Conservation (phyloP, 2,888 invertebrate species). For the Patella caerulea region DNA sequence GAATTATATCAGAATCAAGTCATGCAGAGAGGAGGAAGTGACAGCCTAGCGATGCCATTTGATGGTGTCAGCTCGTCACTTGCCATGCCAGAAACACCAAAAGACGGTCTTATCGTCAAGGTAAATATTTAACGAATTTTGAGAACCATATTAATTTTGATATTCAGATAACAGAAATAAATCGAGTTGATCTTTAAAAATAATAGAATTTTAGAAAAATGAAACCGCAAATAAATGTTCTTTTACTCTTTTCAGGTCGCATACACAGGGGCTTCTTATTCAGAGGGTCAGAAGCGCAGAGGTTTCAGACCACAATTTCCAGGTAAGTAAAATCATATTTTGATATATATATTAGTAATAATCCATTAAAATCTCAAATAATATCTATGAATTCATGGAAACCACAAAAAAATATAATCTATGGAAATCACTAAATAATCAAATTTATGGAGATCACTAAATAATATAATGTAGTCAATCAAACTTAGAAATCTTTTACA, state of each 20-base stretch:
- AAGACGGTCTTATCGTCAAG: constrained; percentile 63
- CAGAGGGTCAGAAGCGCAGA: constrained; percentile 71
- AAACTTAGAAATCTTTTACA: not conserved
- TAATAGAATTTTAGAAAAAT: too few relatives aligned
- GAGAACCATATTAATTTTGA: not conserved
- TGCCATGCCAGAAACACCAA: constrained; percentile 62
- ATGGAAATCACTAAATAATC: not conserved
- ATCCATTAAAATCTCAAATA: too few relatives aligned
- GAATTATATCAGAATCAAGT: constrained; percentile 55
- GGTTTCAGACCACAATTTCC: constrained; percentile 70
- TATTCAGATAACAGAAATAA: too few relatives aligned
- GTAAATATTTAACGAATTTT: constrained; percentile 39
- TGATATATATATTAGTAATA: constrained; percentile 29
- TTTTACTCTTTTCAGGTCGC: constrained; percentile 64
- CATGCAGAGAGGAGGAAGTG: constrained; percentile 35
- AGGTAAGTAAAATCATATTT: constrained; percentile 59
- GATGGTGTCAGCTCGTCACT: constrained; percentile 48
- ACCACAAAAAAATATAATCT: not conserved
- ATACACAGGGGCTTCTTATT: constrained; percentile 73
- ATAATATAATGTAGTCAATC: not conserved
- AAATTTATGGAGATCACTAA: not conserved
- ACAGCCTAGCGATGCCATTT: constrained; percentile 31
- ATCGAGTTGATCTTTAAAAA: too few relatives aligned
- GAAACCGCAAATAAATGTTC: not conserved
- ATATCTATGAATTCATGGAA: too few relatives aligned